phyloP scores from a whole-genome alignment of 2,797 vertebrate species.

The Malacoraja senta region DNA sequence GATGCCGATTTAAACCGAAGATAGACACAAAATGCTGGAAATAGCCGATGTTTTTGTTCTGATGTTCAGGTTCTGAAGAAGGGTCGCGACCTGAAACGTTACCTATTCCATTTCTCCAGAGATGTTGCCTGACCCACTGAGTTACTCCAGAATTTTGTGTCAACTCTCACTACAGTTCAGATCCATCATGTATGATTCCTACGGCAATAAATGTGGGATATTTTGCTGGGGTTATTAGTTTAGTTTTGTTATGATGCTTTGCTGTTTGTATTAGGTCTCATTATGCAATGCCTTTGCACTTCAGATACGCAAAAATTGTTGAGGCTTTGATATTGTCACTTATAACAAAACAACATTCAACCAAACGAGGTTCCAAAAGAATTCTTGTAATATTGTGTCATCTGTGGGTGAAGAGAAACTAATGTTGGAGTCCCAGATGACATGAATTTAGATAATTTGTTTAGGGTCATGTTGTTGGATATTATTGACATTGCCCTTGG shows the following conservation, averaged over 20 bases:
- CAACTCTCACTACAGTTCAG: not conserved
- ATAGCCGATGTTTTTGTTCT: too few species aligned
- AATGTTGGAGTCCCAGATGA: not conserved
- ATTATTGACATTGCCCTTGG: not conserved
- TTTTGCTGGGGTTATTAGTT: not conserved
- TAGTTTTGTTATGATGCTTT: not conserved
- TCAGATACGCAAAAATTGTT: not conserved
- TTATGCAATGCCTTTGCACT: not conserved
- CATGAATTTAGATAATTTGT: not conserved
- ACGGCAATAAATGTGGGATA: not conserved
- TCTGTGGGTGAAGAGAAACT: not conserved
- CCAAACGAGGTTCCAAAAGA: not conserved
- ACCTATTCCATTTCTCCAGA: too few species aligned
- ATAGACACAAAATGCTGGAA: too few species aligned
- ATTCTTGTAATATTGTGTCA: not conserved
- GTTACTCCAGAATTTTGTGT: too few species aligned
- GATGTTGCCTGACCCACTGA: too few species aligned
- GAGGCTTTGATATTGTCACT: not conserved
- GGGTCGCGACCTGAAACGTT: too few species aligned
- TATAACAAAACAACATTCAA: not conserved
- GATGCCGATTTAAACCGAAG: too few species aligned
- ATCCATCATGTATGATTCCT: not conserved
- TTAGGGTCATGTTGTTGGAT: not conserved
- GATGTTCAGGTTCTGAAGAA: too few species aligned
- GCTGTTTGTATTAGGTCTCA: not conserved